phyloP scores from a whole-genome alignment of 1,140 invertebrate species.

The Apis cerana region DNA sequence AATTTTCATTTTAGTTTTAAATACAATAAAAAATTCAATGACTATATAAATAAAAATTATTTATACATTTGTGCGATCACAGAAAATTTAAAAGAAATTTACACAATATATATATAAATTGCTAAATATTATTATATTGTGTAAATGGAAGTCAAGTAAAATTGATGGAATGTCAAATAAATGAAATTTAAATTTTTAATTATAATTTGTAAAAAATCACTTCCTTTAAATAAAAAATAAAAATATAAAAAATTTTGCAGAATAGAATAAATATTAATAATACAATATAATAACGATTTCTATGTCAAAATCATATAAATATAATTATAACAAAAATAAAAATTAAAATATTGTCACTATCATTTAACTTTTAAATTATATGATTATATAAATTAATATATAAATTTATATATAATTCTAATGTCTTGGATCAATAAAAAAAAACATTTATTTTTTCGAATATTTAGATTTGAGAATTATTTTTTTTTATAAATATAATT shows the following conservation, averaged over 20 bases:
- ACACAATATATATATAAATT: slow-evolving; percentile 32
- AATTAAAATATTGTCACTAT: background rate
- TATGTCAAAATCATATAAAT: slow-evolving; percentile 17
- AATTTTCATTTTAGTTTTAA: background rate
- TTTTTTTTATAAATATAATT: background rate
- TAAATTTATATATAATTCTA: slow-evolving; percentile 4
- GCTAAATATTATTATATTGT: slow-evolving; percentile 6
- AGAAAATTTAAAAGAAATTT: slow-evolving; percentile 30
- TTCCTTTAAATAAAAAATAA: background rate
- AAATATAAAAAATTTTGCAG: background rate
- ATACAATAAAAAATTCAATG: slow-evolving; percentile 9
- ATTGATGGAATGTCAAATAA: background rate
- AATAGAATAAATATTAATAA: slow-evolving; percentile 21
- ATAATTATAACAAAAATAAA: slow-evolving; percentile 4
- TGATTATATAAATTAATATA: too few relatives aligned
- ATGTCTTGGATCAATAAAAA: slow-evolving; percentile 7
- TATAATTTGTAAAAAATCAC: background rate
- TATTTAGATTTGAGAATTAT: background rate
- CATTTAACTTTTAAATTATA: slow-evolving; percentile 1
- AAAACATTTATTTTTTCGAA: too few relatives aligned
- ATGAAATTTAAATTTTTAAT: background rate
- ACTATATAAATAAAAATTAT: slow-evolving; percentile 33
- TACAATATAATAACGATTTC: slow-evolving; percentile 18
- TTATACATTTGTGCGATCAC: slow-evolving; percentile 21
- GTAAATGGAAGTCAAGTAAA: slow-evolving; percentile 9